Conservation (phyloP, 1,140 invertebrate genomes). For the Yoshiicerus persimilis region DNA sequence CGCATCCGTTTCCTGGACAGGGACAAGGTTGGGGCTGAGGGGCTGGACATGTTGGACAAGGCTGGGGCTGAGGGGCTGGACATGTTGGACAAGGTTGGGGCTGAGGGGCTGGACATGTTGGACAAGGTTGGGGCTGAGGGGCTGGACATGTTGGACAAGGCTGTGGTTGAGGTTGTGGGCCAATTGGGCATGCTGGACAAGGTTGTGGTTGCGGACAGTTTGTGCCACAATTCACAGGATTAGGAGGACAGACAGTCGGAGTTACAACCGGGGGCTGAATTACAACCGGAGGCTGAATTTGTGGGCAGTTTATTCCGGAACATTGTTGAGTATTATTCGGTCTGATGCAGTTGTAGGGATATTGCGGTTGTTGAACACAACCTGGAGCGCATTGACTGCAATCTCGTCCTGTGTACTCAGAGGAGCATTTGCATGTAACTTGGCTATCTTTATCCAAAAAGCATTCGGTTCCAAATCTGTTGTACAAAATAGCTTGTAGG, state of each 20-base stretch:
- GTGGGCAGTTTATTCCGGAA: background rate
- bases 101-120: background rate
- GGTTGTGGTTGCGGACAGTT: background rate
- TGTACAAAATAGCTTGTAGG: background rate
- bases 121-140: background rate
- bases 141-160: too few species aligned
- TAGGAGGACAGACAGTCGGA: background rate
- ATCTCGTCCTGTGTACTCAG: constrained; percentile 78
- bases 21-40: background rate
- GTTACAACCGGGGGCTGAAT: background rate
- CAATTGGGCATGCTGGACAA: too few species aligned
- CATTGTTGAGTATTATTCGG: background rate
- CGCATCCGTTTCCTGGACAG: background rate
- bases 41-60: background rate
- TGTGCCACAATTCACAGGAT: background rate
- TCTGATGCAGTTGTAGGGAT: constrained; percentile 24
- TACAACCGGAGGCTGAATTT: background rate
- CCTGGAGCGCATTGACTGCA: constrained; percentile 78
- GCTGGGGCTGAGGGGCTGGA: background rate
- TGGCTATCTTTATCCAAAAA: constrained; percentile 67
- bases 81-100: background rate
- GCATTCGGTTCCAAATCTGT: constrained; percentile 76
- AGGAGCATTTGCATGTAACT: constrained; percentile 80
- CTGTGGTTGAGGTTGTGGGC: background rate
- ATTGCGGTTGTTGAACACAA: constrained; percentile 52